These are phyloP conservation scores for Myrmophylax atrothorax DNA, from an alignment of 2,113 vertebrate species.

Conservation along the genomic window DNA sequence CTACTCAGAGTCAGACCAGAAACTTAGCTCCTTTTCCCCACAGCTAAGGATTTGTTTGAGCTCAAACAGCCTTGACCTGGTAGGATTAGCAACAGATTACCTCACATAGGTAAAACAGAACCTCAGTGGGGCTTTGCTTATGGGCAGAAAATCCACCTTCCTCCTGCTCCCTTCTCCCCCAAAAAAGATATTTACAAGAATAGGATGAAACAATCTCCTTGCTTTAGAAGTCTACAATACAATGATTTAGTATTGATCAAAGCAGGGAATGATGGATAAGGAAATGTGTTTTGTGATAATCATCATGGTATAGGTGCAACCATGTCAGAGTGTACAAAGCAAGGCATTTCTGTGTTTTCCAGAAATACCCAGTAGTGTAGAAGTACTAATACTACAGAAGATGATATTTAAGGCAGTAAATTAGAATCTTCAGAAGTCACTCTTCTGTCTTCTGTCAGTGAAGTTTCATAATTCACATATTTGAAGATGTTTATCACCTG, in stretches of 20 bases:
- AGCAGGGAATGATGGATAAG: neutral
- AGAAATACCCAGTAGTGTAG: neutral
- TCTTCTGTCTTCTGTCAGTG: neutral
- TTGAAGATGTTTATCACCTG: neutral
- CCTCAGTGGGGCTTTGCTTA: neutral
- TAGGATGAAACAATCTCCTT: neutral
- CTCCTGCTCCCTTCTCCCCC: rapidly evolving
- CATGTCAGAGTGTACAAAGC: rapidly evolving
- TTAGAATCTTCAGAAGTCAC: neutral
- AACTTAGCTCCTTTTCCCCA: neutral
- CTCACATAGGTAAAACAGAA: neutral
- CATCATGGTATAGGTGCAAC: neutral
- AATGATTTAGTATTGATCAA: neutral
- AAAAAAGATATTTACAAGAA: neutral
- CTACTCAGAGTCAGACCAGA: neutral
- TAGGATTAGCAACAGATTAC: neutral
- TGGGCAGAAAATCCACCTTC: neutral
- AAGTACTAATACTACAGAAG: neutral
- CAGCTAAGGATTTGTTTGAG: neutral
- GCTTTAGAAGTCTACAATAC: neutral
- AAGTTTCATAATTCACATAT: neutral
- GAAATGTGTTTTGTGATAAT: neutral
- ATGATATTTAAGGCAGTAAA: neutral
- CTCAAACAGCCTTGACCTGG: neutral
- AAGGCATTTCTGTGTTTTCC: neutral